Evolutionary conservation across 1,140 invertebrate genomes (phyloP), one percentile per base, ranked within the genome.

Genomic region (Drosophila parvula): DNA sequence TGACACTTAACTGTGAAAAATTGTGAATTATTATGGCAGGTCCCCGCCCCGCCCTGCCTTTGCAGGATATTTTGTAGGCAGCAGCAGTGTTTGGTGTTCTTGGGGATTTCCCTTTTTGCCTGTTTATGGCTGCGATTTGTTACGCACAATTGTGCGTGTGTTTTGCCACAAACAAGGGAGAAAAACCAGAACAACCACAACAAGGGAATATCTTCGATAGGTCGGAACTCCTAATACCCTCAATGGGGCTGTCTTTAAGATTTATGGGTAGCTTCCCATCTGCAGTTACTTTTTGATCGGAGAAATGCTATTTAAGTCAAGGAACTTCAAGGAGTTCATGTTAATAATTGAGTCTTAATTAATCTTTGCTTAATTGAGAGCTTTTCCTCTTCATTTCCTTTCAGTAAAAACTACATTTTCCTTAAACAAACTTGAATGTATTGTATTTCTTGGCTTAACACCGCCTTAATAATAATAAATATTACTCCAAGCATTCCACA

Each of bases 1-100:
- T 88, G 84, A 88, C 84, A 88, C 85, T 88, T 88, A 89, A 81
- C 84, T 84, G 84, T 88, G 84, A 88, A 88, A 88, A 88, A 88
- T 88, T 88, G 81, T 88, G 84, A 88, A 88, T 88, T 88, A 88
- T 88, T 88, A 90, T 89, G 80, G 84, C 80, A 89, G 83, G 73
- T 51, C 50, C 57, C 40, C 36, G 47, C 22, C 53, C 28, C n/a
- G 12, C 41, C 6, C 12, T 8, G 38, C 14, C 22, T 40, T 12
- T 30, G n/a, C 22, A 41, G 32, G 30, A 53, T 36, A 36, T 22
- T 79, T 65, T 57, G 78, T 80, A 67, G 77, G 76, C 77, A 57
- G 48, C 22, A 61, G 55, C 22, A 22, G 22, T 22, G 22, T 22
- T 61, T 56, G 56, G 43, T 59, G 68, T 71, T 73, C 67, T 43